Percentiles rank a stretch among this genome's conserved stretches.
Evolutionary conservation across 2,797 vertebrate species (phyloP).

Genomic region (Hippopotamyrus pictus): DNA sequence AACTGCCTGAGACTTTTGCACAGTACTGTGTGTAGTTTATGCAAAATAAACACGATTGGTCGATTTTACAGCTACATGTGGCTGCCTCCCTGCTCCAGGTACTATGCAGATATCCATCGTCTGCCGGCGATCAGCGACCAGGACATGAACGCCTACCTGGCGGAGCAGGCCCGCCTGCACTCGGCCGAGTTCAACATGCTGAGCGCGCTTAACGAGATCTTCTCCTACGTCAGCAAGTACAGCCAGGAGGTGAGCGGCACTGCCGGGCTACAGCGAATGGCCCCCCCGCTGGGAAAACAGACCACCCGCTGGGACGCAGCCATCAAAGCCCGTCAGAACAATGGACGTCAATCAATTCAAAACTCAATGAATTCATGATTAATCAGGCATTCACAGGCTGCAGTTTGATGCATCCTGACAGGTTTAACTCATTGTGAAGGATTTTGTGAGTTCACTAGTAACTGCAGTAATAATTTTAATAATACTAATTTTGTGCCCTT

Average conservation of each 20-base stretch:
- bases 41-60: not conserved
- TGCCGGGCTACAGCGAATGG: no score
- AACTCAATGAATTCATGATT: not conserved
- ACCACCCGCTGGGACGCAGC: not conserved
- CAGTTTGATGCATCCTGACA: not conserved
- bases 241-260: constrained; percentile 73
- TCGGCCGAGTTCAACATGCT: constrained; percentile 85
- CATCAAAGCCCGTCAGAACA: not conserved
- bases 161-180: constrained; percentile 88
- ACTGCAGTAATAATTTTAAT: not conserved
- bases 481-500: not conserved
- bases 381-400: not conserved
- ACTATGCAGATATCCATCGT: constrained; percentile 89
- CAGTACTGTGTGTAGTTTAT: not conserved
- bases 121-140: constrained; percentile 93
- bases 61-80: not conserved
- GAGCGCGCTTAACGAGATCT: constrained; percentile 88
- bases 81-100: constrained; percentile 71
- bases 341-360: not conserved
- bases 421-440: not conserved
- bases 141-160: constrained; percentile 95
- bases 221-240: constrained; percentile 89
- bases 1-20: not conserved
- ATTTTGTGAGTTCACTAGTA: not conserved
- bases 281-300: not conserved